Base-by-base conservation (phyloP, 2,113 vertebrate species). In the Ginglymostoma cirratum region DNA sequence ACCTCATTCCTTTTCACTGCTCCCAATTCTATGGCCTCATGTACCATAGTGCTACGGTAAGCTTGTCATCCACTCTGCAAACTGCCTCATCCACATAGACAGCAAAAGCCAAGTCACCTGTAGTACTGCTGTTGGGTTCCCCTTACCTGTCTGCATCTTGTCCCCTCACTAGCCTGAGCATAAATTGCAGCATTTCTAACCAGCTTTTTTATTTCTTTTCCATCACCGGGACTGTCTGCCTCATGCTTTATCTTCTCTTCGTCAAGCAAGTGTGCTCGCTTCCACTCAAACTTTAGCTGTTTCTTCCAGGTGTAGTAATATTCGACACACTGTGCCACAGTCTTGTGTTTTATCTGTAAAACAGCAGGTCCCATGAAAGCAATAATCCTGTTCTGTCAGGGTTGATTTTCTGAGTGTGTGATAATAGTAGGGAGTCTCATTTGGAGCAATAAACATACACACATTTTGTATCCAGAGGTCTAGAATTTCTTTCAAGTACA, bases 301-400 rank as follows among this genome's bases (percentile, higher is more conserved):
- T 98, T 98, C 96, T 98, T 98, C 97, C 97, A 97, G 96, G 96
- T 96, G 80, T 98, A 98, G 96, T 98, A 98, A 96, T 98, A 98
- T 87, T 98, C 98, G 15, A 98, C 97, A 95, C 98, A 98, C 96
- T 98, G 98, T 70, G 97, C 96, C 42, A 98, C 97, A 0, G 95
- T 98, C 97, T 98, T 98, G 34, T 96, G 97, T 96, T 97, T 97
- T 92, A 98, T 96, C 98, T 98, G 96, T 38, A 96, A 87, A 70
- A 86, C 80, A 93, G 45, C 17, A 66, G 52, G 70, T 95, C 72
- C 95, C 67, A 96, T 78, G 85, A n/a, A 93, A 4, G 15, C 38
- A 95, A 23, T 38, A 66, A 21, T 38, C 14, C 12, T 38, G 6
- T 92, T n/a, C 6, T 38, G 4, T 19, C 61, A 66, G 61, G 61